These are phyloP conservation scores for Chrysotoxum bicinctum DNA, from an alignment of 2,888 invertebrate genomes.

Conservation along the genomic window DNA sequence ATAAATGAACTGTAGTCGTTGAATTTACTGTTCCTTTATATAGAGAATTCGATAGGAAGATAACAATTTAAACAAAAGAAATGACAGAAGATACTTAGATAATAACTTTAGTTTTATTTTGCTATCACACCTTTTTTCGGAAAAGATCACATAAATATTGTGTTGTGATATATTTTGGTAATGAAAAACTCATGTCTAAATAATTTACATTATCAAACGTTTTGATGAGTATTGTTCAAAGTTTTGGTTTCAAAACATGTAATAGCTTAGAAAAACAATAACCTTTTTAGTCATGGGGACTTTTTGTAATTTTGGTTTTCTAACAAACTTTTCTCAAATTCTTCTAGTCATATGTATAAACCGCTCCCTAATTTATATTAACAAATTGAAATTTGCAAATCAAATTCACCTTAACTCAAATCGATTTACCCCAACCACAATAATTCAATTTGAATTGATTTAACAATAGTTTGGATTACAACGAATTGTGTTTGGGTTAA, in stretches of 20 bases:
- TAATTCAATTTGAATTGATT: too few relatives aligned
- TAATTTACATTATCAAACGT: neutral
- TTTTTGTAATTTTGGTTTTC: too few relatives aligned
- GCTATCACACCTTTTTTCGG: neutral
- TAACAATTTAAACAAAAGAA: neutral
- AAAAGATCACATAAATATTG: neutral
- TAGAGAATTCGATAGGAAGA: neutral
- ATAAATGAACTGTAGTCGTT: neutral
- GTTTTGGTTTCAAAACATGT: neutral
- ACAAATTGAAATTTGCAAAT: too few relatives aligned
- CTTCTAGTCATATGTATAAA: too few relatives aligned
- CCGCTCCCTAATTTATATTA: too few relatives aligned
- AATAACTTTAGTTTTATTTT: neutral
- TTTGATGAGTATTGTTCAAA: neutral
- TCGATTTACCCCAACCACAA: too few relatives aligned
- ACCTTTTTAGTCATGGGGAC: too few relatives aligned
- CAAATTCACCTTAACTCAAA: too few relatives aligned
- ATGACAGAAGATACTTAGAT: neutral
- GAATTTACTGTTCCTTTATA: neutral
- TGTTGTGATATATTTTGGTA: neutral
- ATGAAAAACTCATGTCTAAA: slow-evolving; percentile 12
- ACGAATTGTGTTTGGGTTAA: too few relatives aligned
- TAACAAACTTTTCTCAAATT: too few relatives aligned
- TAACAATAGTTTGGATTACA: too few relatives aligned
- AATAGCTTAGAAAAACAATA: neutral